phyloP scores from a whole-genome alignment of 2,888 invertebrate genomes.

The Ditula angustiorana region DNA sequence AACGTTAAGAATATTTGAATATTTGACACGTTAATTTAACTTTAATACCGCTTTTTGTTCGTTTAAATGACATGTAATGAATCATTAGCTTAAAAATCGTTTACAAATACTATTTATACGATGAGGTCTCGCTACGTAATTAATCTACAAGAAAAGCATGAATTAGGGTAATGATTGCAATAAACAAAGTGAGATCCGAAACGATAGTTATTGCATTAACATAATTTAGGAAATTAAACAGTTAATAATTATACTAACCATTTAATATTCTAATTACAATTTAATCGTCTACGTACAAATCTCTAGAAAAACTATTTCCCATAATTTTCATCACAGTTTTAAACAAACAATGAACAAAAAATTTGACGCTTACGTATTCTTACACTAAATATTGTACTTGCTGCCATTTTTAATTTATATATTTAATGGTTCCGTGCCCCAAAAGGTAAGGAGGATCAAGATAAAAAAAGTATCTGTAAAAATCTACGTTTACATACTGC shows the following conservation, averaged over 20 bases:
- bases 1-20: background rate
- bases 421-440: background rate
- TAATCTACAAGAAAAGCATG: background rate
- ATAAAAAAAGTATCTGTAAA: background rate
- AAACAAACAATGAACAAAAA: constrained; percentile 18
- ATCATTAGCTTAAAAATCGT: background rate
- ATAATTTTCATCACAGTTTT: constrained; percentile 22
- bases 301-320: constrained; percentile 22
- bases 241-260: background rate
- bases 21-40: background rate
- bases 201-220: background rate
- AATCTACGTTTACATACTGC: background rate
- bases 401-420: background rate
- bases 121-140: background rate
- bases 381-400: constrained; percentile 36
- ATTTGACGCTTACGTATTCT: constrained; percentile 1
- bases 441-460: background rate
- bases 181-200: constrained; percentile 18
- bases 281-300: constrained; percentile 16
- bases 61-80: constrained; percentile 29
- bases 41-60: constrained; percentile 16
- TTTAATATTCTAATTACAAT: background rate
- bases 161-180: background rate
- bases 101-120: background rate
- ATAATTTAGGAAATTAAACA: background rate